Conservation (phyloP, 2,797 vertebrate species). For the Thalassophryne amazonica region DNA sequence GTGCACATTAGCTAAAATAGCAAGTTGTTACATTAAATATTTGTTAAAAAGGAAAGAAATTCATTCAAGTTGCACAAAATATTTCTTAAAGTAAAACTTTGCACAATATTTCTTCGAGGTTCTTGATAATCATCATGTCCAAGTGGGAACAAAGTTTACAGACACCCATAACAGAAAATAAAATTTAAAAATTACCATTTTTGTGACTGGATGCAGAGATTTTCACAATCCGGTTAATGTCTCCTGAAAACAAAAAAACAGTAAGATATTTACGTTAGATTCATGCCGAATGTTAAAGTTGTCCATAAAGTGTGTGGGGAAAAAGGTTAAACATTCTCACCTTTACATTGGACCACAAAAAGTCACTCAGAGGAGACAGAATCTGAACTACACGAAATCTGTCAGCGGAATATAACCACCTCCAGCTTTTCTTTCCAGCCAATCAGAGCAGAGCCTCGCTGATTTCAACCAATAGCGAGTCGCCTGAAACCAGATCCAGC, state of each 20-base stretch:
- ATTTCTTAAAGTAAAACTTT: too few species aligned
- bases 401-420: constrained; percentile 40
- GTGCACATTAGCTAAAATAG: too few species aligned
- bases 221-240: background rate
- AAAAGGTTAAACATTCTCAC: too few species aligned
- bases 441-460: constrained; percentile 50
- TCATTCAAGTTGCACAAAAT: too few species aligned
- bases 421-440: constrained; percentile 38
- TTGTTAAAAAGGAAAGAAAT: too few species aligned
- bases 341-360: constrained; percentile 7
- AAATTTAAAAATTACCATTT: constrained; percentile 53
- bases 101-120: too few species aligned
- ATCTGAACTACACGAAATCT: constrained; percentile 13
- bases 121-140: too few species aligned
- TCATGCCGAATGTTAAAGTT: too few species aligned
- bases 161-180: background rate
- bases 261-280: background rate
- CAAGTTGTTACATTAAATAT: too few species aligned
- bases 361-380: too few species aligned
- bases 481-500: constrained; percentile 33
- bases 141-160: too few species aligned
- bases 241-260: constrained; percentile 5
- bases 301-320: too few species aligned
- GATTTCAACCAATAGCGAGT: constrained; percentile 59
- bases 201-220: background rate